Conservation (phyloP, 1,140 invertebrate genomes). For the Octopus bimaculoides region DNA sequence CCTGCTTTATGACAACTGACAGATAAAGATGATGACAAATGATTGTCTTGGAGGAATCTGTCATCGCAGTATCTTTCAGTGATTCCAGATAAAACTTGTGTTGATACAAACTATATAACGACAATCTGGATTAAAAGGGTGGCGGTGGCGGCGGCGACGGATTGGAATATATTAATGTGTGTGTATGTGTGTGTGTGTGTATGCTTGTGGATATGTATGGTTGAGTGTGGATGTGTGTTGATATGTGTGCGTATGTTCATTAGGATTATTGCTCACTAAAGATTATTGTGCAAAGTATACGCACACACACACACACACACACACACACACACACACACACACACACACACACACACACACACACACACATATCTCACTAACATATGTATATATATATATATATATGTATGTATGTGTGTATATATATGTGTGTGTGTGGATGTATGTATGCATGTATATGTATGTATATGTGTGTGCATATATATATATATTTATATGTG, state of each 20-base stretch:
- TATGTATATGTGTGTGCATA: slow-evolving; percentile 7
- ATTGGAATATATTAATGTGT: too few relatives aligned
- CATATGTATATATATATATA: slow-evolving; percentile 13
- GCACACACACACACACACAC: slow-evolving; percentile 5
- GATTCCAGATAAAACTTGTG: too few relatives aligned
- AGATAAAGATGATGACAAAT: too few relatives aligned
- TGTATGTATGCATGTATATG: neutral
- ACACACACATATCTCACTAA: slow-evolving; percentile 7
- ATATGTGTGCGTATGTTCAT: too few relatives aligned
- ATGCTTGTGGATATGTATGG: neutral
- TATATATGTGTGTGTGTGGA: slow-evolving; percentile 15
- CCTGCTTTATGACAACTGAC: too few relatives aligned
- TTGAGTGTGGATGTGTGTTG: too few relatives aligned
- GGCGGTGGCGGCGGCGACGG: too few relatives aligned
- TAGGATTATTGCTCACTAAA: too few relatives aligned
- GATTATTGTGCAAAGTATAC: neutral
- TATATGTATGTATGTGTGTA: slow-evolving; percentile 2
- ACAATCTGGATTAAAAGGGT: too few relatives aligned
- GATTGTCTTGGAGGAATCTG: too few relatives aligned
- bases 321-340: neutral
- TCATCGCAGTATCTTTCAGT: too few relatives aligned
- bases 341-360: slow-evolving; percentile 6
- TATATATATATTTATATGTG: slow-evolving; percentile 6
- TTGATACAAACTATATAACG: too few relatives aligned
- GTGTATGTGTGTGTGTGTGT: neutral